Percentiles rank a stretch among this genome's conserved stretches.
These are phyloP conservation scores for Dipus sagitta DNA, from an alignment of 2,797 vertebrate genomes.

Conservation along the genomic window DNA sequence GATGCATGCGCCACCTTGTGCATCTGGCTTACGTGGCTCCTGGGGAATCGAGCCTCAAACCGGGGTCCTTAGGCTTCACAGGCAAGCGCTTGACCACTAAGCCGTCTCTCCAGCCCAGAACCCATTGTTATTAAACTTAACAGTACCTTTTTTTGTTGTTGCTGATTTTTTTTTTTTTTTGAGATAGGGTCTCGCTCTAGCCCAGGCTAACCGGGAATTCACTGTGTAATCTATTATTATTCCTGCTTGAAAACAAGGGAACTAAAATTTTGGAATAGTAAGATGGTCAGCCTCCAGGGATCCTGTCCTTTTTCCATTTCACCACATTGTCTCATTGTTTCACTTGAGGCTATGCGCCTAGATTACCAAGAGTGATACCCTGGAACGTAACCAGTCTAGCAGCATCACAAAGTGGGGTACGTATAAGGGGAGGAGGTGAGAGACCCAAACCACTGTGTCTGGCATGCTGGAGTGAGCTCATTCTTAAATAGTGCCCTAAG, in stretches of 20 bases:
- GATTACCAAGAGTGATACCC: slow-evolving; percentile 61
- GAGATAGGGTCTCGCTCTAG: too few species aligned
- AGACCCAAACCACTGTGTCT: slow-evolving; percentile 18
- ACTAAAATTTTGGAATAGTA: slow-evolving; percentile 1
- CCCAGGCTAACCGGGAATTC: too few species aligned
- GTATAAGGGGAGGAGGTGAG: slow-evolving; percentile 1
- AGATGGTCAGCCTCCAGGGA: slow-evolving; percentile 9
- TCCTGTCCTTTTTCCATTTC: slow-evolving; percentile 46
- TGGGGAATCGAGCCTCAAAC: too few species aligned
- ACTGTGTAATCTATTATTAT: neutral
- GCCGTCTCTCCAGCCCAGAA: too few species aligned
- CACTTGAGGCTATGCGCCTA: slow-evolving; percentile 28
- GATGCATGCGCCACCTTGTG: too few species aligned
- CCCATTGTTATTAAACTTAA: too few species aligned
- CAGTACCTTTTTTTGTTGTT: too few species aligned
- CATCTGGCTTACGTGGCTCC: too few species aligned
- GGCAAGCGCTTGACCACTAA: too few species aligned
- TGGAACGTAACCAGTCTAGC: slow-evolving; percentile 49
- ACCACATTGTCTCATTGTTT: slow-evolving; percentile 55
- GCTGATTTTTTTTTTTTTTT: too few species aligned
- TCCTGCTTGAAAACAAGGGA: slow-evolving; percentile 54
- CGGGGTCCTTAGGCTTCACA: too few species aligned
- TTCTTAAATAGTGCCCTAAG: slow-evolving; percentile 55
- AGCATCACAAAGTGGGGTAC: slow-evolving; percentile 26
- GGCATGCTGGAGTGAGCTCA: slow-evolving; percentile 28